Conservation (phyloP, 2,888 invertebrate species). For the Heteromyza rotundicornis region DNA sequence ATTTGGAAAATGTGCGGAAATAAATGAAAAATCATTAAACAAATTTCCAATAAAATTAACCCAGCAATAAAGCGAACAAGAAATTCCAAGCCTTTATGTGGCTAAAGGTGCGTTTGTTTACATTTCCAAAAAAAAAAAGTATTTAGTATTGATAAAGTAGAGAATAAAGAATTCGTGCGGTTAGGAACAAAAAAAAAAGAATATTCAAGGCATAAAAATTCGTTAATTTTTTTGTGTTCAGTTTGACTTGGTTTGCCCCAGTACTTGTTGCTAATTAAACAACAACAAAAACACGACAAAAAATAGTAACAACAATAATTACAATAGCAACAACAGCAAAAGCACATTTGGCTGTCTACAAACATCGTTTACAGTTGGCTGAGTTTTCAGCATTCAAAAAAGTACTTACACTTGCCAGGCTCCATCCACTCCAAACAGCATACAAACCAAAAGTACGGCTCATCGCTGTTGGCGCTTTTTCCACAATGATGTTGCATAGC, state of each 20-base stretch:
- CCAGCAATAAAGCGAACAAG: too few species aligned
- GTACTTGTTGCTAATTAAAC: neutral
- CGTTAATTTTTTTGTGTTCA: too few species aligned
- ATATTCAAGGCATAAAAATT: neutral
- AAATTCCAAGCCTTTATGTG: too few species aligned
- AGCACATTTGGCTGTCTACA: neutral
- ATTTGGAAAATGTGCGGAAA: too few species aligned
- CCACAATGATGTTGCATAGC: neutral
- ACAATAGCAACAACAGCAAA: neutral
- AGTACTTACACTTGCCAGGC: too few species aligned
- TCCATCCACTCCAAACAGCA: too few species aligned
- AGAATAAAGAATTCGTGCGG: neutral
- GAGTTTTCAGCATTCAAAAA: too few species aligned
- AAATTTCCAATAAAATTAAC: too few species aligned
- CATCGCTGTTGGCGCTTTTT: neutral
- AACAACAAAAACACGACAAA: neutral
- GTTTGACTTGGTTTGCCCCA: too few species aligned
- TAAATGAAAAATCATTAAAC: too few species aligned
- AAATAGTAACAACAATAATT: neutral
- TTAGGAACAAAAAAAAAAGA: neutral
- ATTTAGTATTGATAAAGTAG: neutral
- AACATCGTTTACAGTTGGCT: neutral
- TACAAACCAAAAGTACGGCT: neutral
- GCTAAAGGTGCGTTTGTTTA: neutral
- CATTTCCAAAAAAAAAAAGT: neutral